Evolutionary conservation across 2,797 vertebrate genomes (phyloP), one percentile per base, ranked within the genome.

Genomic region (Pseudopleuronectes americanus): DNA sequence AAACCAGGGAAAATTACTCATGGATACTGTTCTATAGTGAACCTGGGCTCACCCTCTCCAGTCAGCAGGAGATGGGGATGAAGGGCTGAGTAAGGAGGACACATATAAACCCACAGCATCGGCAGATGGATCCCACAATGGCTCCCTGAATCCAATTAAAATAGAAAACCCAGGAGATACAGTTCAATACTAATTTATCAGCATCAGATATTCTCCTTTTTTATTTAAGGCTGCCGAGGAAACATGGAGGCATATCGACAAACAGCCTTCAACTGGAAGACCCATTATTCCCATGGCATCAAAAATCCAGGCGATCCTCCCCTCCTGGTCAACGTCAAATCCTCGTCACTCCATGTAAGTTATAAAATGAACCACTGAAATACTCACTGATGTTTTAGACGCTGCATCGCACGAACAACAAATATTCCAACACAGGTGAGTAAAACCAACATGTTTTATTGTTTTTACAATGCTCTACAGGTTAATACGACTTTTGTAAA

Each of bases 291-390:
- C 43, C 72, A 38, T 22, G 55, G 19, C 47, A 36, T 76, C 52
- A 33, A 73, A 80, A 67, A 19, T 68, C 16, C 51, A 43, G 19
- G 63, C 77, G 90, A 83, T 79, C 89, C 90, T 86, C 81, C 91
- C 87, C 36, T 81, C 21, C 36, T 49, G 41, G 67, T 80, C 74
- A 75, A 45, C 73, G 48, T 79, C 63, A 47, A 92, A 82, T 80
- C 41, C 64, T 79, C 45, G 2, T 74, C 71, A 76, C 53, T 26
- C 80, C 48, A 24, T 12, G 77, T 63, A 81, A 89, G 69, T 74
- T 86, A 90, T 93, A 92, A 90, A 90, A 89, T 68, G 31, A 56
- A 49, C 4, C 48, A 19, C 53, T 57, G 19, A 53, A 59, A 51
- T 24, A 47, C 22, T 19, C 13, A 31, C 6, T 16, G 19, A 56